Base-by-base conservation (phyloP, 2,797 vertebrate genomes). In the Xerus rutilus region DNA sequence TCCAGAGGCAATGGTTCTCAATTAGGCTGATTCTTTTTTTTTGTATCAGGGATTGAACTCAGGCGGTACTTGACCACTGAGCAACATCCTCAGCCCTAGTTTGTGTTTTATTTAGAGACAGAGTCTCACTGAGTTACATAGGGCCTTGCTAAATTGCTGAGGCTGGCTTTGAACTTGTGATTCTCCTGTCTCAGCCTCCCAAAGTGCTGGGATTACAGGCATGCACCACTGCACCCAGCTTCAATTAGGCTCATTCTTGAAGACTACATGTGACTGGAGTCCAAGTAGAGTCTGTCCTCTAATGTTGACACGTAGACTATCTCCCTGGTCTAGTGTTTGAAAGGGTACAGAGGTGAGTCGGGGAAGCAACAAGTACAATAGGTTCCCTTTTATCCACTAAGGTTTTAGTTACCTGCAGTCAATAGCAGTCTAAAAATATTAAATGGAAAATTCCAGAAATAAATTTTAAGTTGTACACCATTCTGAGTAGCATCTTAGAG, bases 161-260 rank as follows among this genome's bases (percentile, higher is more conserved):
- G 39, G 39, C 39, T 39, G 39, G 39, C 39, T 39, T 39, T 39
- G 39, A 39, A 39, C 39, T 39, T 3, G 39, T 39, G 39, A 39
- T 39, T 39, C 39, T 39, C 39, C 39, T 39, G 39, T 39, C 39
- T 39, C 39, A 39, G 39, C 39, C 39, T 39, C 39, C 39, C 39
- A 39, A 39, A 39, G 39, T 39, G 39, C 39, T 39, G 39, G 39
- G 39, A 39, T 39, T 39, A 39, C 39, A 39, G 39, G 39, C 39
- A 3, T 39, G 39, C 39, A 39, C 39, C 39, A 39, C 39, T 39
- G 39, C 39, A 39, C 39, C 39, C 39, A 39, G 39, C 39, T 39
- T 18, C 52, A 65, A 67, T 95, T 70, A 72, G 72, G 18, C n/a
- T 94, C 67, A 67, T 65, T 76, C 30, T 94, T 86, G 28, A 86